Evolutionary conservation across 37 sponge, comb jelly and placozoan species (phyloP), one percentile per base, ranked within the genome.

Genomic region (Mnemiopsis leidyi): DNA sequence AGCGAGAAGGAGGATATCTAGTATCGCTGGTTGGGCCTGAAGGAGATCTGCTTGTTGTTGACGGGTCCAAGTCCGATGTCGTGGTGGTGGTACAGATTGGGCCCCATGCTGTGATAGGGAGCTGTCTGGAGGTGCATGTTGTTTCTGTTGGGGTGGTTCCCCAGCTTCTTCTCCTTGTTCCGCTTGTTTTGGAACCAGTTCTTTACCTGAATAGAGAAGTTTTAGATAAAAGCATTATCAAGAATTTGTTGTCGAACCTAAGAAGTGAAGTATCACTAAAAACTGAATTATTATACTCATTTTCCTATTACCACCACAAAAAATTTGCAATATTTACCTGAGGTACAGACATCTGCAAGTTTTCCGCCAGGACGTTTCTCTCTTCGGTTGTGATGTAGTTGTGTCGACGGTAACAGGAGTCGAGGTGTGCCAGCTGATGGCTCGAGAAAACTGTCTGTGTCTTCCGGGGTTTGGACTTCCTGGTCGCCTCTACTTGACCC

Each of bases 171-270:
- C 48, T 85, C 90, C 90, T 85, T 85, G 61, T 85, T 85, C 48
- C 90, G 40, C 48, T 85, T 85, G 48, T 85, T 85, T 61, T 85
- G 90, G 90, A 85, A 85, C 90, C 90, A 85, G 61, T 85, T 85
- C 90, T 85, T 85, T 18, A 85, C 90, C 90, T 85, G 90, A n/a
- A n/a, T n/a, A n/a, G n/a, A n/a, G n/a, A n/a, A 67, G 68, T 67
- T 67, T 67, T 67, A 20, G 68, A 67, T 13, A 67, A 67, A 13
- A 67, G 20, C 18, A 67, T 67, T 21, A 67, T 67, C 20, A 20
- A 13, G 18, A 67, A 20, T 67, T 67, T 13, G 68, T 67, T 67
- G 68, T 13, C 18, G 68, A 20, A 67, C 13, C n/a, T n/a, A n/a
- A n/a, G n/a, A n/a, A n/a, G n/a, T n/a, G n/a, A n/a, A n/a, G n/a